These are phyloP conservation scores for Pygathrix nemaeus DNA, from an alignment of 2,113 vertebrate species.

Conservation along the genomic window DNA sequence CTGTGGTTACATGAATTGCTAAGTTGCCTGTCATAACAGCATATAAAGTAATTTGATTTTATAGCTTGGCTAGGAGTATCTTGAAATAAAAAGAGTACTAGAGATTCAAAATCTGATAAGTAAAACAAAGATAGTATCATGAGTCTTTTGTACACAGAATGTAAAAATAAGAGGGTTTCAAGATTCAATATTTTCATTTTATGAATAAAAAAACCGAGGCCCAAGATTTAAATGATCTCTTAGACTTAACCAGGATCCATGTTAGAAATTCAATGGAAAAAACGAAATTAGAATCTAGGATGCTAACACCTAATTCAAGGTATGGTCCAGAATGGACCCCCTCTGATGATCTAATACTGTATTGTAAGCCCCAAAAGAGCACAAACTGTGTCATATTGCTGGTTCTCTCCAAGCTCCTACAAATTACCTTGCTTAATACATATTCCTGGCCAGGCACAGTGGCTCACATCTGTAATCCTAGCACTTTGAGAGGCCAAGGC, in stretches of 20 bases:
- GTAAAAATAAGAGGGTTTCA: neutral
- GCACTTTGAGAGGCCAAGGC: too few relatives aligned
- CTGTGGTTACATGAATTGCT: neutral
- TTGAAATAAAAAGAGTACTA: slow-evolving; percentile 9
- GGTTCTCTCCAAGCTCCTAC: neutral
- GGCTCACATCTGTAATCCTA: too few relatives aligned
- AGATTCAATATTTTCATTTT: neutral
- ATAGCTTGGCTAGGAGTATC: neutral
- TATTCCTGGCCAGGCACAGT: neutral
- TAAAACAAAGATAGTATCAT: neutral
- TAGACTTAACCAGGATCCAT: neutral
- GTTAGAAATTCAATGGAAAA: neutral
- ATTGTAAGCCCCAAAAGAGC: neutral
- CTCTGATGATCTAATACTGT: neutral
- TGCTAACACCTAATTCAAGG: neutral
- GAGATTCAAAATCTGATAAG: neutral
- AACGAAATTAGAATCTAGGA: neutral
- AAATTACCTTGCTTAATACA: neutral
- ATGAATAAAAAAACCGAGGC: neutral
- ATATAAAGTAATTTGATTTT: neutral
- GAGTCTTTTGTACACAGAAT: neutral
- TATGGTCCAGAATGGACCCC: neutral
- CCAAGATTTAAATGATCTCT: neutral
- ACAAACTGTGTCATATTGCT: neutral
- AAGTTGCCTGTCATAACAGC: neutral